Conservation (phyloP, 1,140 invertebrate genomes). For the Scylla paramamosain region DNA sequence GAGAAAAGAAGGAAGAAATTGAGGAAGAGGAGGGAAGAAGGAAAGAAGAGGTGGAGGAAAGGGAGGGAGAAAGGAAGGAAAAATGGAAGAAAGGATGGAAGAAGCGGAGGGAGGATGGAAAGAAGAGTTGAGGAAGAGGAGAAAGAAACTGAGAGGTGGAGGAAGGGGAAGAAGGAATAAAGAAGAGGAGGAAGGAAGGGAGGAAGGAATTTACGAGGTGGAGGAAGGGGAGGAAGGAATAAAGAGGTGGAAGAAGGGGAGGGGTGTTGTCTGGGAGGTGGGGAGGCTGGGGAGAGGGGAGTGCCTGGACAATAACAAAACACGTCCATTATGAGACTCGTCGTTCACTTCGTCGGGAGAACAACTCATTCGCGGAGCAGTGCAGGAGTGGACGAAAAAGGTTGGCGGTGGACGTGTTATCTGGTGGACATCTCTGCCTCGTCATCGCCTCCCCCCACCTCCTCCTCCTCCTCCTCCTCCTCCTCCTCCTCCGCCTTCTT, state of each 20-base stretch:
- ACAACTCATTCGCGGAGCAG: not conserved
- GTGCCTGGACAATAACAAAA: not conserved
- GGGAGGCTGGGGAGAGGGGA: not conserved
- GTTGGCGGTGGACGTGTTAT: not conserved
- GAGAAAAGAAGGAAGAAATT: no score
- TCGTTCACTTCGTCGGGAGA: not conserved
- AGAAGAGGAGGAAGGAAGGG: not conserved
- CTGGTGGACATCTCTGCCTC: not conserved
- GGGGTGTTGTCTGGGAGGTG: not conserved
- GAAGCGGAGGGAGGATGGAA: no score
- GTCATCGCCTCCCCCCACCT: not conserved
- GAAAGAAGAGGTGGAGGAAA: no score
- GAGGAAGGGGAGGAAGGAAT: not conserved
- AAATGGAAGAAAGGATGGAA: no score
- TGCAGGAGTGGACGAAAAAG: not conserved
- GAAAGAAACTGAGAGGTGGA: not conserved
- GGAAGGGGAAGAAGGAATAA: not conserved
- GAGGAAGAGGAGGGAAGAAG: no score
- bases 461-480: constrained; percentile 7
- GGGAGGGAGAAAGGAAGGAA: no score
- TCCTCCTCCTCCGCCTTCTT: not conserved
- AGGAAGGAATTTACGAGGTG: not conserved
- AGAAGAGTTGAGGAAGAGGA: no score
- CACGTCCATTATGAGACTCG: not conserved
- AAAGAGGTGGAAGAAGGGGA: not conserved